phyloP scores from a whole-genome alignment of 2,113 vertebrate genomes.

The Donacobius atricapilla region DNA sequence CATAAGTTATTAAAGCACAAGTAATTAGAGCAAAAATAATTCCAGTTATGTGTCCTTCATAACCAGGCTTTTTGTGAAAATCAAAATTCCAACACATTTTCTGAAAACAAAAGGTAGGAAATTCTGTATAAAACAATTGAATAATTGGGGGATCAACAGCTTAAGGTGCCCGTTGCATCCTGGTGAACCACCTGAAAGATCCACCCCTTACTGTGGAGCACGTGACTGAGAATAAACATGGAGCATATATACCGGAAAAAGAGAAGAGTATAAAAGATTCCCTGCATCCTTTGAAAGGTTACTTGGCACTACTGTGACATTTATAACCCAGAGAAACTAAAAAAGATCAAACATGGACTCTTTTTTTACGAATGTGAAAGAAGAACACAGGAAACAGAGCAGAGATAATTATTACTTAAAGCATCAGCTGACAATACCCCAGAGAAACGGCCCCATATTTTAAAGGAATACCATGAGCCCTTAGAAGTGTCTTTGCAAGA shows the following conservation, averaged over 20 bases:
- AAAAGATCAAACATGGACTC: background rate
- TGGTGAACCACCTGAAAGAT: background rate
- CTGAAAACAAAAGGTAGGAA: background rate
- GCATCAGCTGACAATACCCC: background rate
- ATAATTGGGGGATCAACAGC: background rate
- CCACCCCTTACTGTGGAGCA: background rate
- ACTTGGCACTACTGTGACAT: background rate
- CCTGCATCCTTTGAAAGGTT: background rate
- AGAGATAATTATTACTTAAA: background rate
- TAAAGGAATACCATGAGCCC: background rate
- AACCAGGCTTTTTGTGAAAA: background rate
- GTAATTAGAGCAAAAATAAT: background rate
- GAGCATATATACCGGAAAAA: fast-evolving
- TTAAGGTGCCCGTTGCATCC: background rate
- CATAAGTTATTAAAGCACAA: background rate
- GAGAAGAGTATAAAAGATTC: background rate
- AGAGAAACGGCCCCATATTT: background rate
- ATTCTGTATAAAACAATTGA: background rate
- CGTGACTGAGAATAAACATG: background rate
- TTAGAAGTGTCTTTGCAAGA: background rate
- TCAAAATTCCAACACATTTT: background rate
- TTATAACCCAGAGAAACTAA: background rate
- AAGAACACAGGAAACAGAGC: background rate
- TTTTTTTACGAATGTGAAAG: background rate
- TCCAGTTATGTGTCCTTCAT: background rate